A percentile compares a stretch with the other conserved stretches of the same genome.
Conservation (phyloP, 2,113 vertebrate species). For the Corythaeola cristata region DNA sequence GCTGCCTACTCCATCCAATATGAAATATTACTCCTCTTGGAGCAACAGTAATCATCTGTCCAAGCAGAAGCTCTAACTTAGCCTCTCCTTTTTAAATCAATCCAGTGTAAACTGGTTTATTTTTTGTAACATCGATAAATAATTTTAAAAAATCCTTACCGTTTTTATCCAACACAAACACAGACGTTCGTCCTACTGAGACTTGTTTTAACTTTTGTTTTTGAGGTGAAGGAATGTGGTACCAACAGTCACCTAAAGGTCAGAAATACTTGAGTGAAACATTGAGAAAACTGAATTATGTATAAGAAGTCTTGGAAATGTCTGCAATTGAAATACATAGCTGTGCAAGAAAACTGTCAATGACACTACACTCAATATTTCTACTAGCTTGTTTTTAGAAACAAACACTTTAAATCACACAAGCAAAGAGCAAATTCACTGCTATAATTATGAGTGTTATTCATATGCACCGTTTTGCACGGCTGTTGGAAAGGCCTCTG, state of each 20-base stretch:
- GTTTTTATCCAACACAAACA: conserved; percentile 89
- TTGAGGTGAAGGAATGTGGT: conserved; percentile 91
- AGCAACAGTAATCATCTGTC: not conserved
- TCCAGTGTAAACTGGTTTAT: not conserved
- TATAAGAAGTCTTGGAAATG: not conserved
- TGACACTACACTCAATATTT: not conserved
- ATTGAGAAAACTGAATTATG: not conserved
- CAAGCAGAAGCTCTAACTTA: not conserved
- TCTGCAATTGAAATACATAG: not conserved
- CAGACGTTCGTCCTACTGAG: conserved; percentile 89
- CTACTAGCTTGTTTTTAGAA: not conserved
- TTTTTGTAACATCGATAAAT: not conserved
- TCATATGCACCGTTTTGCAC: not conserved
- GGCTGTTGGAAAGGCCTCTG: not conserved
- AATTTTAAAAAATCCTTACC: conserved; percentile 70
- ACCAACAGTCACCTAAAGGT: conserved; percentile 90
- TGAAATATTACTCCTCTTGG: not conserved
- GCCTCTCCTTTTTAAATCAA: not conserved
- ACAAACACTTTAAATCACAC: not conserved
- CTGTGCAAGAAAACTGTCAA: not conserved
- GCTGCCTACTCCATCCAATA: not conserved
- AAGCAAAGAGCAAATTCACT: not conserved
- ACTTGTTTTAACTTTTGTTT: conserved; percentile 93
- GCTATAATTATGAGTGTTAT: not conserved
- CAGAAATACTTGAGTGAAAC: conserved; percentile 6